These are phyloP conservation scores for Meriones psammophilus DNA, from an alignment of 2,797 vertebrate species.

Conservation along the genomic window DNA sequence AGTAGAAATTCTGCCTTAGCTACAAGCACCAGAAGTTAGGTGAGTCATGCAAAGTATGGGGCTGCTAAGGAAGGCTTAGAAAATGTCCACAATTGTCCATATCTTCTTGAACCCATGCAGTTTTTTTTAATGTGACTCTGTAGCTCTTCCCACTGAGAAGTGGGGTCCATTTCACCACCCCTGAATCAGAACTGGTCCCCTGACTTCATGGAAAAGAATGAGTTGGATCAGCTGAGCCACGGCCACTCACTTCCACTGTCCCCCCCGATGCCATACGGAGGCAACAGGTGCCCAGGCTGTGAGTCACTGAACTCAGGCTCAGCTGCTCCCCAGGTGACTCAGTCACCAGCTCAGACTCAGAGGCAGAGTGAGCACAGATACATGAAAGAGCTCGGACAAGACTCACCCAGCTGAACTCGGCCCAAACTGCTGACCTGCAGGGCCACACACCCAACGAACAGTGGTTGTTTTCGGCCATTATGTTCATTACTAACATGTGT, in stretches of 20 bases:
- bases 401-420: no score
- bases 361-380: neutral
- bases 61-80: neutral
- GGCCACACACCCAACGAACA: neutral
- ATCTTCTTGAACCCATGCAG: neutral
- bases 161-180: neutral
- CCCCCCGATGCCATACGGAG: neutral
- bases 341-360: neutral
- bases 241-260: neutral
- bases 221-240: neutral
- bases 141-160: neutral
- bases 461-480: conserved; percentile 8
- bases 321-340: neutral
- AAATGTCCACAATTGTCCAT: neutral
- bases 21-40: neutral
- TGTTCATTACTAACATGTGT: neutral
- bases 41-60: neutral
- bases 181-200: neutral
- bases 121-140: neutral
- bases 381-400: neutral
- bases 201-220: neutral
- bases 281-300: neutral
- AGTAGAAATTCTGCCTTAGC: neutral
- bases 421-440: neutral
- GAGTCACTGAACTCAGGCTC: neutral